Conservation (phyloP, 1,140 invertebrate species). For the Vanessa tameamea region DNA sequence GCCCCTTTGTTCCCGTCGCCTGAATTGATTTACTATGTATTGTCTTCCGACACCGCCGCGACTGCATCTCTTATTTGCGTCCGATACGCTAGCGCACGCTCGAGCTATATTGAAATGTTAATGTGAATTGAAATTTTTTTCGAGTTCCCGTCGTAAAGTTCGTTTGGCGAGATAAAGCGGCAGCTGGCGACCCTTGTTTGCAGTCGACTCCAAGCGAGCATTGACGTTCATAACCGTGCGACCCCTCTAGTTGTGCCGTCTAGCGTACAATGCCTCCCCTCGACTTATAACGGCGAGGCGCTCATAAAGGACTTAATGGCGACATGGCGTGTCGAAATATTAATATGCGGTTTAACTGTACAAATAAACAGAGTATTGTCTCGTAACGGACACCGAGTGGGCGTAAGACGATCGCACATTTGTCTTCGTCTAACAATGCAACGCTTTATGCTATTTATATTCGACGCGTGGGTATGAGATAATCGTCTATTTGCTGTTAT, state of each 20-base stretch:
- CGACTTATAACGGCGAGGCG: slow-evolving; percentile 38
- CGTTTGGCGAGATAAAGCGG: slow-evolving; percentile 61
- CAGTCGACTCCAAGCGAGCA: slow-evolving; percentile 52
- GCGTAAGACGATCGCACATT: slow-evolving; percentile 67
- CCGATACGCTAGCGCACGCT: slow-evolving; percentile 45
- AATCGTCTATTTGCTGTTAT: slow-evolving; percentile 59
- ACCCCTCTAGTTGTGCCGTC: slow-evolving; percentile 45
- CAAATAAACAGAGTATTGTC: slow-evolving; percentile 56
- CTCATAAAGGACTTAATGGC: slow-evolving; percentile 71
- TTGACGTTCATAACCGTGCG: slow-evolving; percentile 52
- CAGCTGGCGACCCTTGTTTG: slow-evolving; percentile 68
- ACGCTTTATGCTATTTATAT: slow-evolving; percentile 70
- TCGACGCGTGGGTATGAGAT: slow-evolving; percentile 59
- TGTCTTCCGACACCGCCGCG: slow-evolving; percentile 51
- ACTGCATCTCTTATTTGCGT: slow-evolving; percentile 50
- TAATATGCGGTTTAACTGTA: slow-evolving; percentile 67
- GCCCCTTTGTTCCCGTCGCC: slow-evolving; percentile 58
- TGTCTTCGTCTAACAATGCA: slow-evolving; percentile 72
- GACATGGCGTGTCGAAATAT: slow-evolving; percentile 73
- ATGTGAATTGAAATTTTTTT: slow-evolving; percentile 59
- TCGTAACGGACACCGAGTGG: slow-evolving; percentile 48
- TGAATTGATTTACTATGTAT: slow-evolving; percentile 71
- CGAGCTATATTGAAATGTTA: slow-evolving; percentile 66
- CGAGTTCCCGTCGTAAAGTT: slow-evolving; percentile 43
- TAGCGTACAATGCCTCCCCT: slow-evolving; percentile 54